These are phyloP conservation scores for Drosophila affinis DNA, from an alignment of 2,888 invertebrate genomes.

Conservation along the genomic window DNA sequence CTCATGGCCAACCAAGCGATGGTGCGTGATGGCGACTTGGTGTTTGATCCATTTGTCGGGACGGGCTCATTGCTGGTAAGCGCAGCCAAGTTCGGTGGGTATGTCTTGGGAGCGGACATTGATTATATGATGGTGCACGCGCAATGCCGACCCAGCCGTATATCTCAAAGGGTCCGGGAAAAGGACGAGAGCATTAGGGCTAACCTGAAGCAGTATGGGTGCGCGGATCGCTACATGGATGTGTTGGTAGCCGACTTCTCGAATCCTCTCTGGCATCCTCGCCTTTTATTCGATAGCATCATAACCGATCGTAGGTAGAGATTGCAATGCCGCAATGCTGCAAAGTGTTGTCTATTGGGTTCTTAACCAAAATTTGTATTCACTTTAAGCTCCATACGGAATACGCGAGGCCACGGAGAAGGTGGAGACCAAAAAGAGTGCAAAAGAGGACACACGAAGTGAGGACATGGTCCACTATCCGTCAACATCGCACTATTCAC, in stretches of 20 bases:
- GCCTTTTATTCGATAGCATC: conserved; percentile 93
- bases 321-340: neutral
- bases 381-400: conserved; percentile 95
- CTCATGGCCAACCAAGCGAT: conserved; percentile 98
- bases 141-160: conserved; percentile 91
- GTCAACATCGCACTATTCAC: conserved; percentile 92
- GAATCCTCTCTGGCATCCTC: conserved; percentile 89
- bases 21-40: conserved; percentile 88
- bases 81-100: conserved; percentile 94
- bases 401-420: conserved; percentile 96
- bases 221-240: conserved; percentile 91
- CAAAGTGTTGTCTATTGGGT: rapidly evolving
- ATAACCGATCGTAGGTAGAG: conserved; percentile 95
- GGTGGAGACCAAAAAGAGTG: conserved; percentile 84
- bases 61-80: conserved; percentile 93
- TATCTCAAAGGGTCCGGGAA: conserved; percentile 90
- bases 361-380: neutral
- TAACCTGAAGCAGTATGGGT: conserved; percentile 95
- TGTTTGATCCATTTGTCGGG: conserved; percentile 95
- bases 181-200: conserved; percentile 94
- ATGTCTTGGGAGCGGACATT: conserved; percentile 95
- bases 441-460: conserved; percentile 86
- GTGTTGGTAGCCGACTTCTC: conserved; percentile 97
- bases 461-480: conserved; percentile 90
- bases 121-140: conserved; percentile 97